Conservation (phyloP, 2,888 invertebrate species). For the Argyra leucocephala region DNA sequence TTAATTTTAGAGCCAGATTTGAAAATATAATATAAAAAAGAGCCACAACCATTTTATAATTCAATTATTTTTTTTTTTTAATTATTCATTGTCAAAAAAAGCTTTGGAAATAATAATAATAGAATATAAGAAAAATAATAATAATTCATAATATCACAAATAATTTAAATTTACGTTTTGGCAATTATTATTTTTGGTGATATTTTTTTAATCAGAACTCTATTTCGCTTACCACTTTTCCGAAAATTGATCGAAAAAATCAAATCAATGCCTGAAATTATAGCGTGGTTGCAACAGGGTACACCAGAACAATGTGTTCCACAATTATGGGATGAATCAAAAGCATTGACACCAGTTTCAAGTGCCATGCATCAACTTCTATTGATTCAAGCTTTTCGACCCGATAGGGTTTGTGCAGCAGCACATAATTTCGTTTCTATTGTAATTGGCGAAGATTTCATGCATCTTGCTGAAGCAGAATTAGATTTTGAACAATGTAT, state of each 20-base stretch:
- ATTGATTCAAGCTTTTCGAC: constrained; percentile 81
- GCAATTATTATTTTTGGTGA: too few species aligned
- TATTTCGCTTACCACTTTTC: constrained; percentile 69
- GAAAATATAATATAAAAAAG: too few species aligned
- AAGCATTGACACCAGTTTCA: constrained; percentile 64
- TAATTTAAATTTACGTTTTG: too few species aligned
- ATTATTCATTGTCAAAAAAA: too few species aligned
- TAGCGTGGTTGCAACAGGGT: constrained; percentile 79
- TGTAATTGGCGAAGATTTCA: constrained; percentile 75
- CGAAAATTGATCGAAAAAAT: constrained; percentile 68
- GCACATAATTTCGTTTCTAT: constrained; percentile 77
- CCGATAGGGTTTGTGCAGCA: constrained; percentile 88
- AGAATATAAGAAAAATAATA: too few species aligned
- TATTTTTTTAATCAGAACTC: too few species aligned
- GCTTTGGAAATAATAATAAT: too few species aligned
- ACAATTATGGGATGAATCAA: constrained; percentile 79
- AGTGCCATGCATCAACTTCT: constrained; percentile 80
- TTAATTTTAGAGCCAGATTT: too few species aligned
- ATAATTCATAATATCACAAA: too few species aligned
- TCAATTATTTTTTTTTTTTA: too few species aligned
- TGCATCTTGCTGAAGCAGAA: constrained; percentile 87
- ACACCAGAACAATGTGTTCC: constrained; percentile 89
- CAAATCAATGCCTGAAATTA: constrained; percentile 67
- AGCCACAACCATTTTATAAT: too few species aligned
- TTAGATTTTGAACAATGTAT: constrained; percentile 79